These are phyloP conservation scores for Struthidea cinerea DNA, from an alignment of 2,113 vertebrate genomes.

Conservation along the genomic window DNA sequence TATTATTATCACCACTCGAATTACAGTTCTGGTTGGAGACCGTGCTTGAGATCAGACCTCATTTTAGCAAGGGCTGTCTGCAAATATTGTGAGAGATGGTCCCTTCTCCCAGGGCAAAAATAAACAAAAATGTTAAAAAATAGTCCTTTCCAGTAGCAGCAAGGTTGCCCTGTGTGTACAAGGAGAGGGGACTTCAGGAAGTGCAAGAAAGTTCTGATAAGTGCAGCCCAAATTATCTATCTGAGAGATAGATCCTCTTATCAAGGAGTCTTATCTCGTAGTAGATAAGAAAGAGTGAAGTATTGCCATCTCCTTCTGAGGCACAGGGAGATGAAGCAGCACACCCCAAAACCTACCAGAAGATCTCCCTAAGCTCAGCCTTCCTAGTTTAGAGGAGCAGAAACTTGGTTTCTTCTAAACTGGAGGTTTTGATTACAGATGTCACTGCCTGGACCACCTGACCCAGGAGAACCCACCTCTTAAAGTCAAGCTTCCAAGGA, in stretches of 20 bases:
- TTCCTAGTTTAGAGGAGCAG: neutral
- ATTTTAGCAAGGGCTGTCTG: neutral
- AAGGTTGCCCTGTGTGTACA: neutral
- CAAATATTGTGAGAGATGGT: neutral
- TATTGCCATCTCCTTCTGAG: neutral
- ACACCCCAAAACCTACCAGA: neutral
- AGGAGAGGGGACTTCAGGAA: neutral
- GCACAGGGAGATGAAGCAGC: neutral
- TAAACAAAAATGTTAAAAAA: neutral
- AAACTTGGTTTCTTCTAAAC: neutral
- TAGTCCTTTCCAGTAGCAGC: neutral
- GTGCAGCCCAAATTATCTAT: fast-evolving
- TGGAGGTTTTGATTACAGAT: neutral
- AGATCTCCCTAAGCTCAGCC: neutral
- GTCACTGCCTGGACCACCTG: neutral
- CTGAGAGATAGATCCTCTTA: neutral
- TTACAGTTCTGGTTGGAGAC: neutral
- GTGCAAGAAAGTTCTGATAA: neutral
- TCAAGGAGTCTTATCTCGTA: neutral
- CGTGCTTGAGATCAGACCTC: neutral
- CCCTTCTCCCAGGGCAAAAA: neutral
- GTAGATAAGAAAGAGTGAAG: neutral
- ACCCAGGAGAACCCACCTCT: neutral
- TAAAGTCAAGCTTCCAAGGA: neutral
- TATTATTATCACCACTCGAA: slow-evolving; percentile 15